Conservation (phyloP, 2,888 invertebrate genomes). For the Yponomeuta sedellus region DNA sequence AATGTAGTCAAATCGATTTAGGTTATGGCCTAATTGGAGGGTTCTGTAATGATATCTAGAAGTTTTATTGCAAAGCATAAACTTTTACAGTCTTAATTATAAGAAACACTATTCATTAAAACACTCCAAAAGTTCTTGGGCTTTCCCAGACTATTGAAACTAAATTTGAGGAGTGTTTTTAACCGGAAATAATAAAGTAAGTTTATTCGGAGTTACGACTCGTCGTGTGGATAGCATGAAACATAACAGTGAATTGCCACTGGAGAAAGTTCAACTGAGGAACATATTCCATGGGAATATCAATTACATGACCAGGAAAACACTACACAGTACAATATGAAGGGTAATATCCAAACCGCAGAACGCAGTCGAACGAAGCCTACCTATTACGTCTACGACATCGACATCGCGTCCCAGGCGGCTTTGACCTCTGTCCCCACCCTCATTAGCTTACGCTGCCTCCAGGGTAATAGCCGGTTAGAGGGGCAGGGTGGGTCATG, state of each 20-base stretch:
- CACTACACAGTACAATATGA: not conserved
- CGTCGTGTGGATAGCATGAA: no score
- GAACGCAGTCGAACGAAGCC: slow-evolving; percentile 1
- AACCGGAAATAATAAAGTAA: no score
- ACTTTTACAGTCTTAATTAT: not conserved
- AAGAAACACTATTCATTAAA: not conserved
- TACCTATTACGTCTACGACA: not conserved
- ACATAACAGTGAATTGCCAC: no score
- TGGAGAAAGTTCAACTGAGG: no score
- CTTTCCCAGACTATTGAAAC: not conserved
- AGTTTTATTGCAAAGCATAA: not conserved
- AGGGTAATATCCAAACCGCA: not conserved
- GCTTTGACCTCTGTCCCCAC: slow-evolving; percentile 6
- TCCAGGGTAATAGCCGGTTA: not conserved
- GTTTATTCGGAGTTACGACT: no score
- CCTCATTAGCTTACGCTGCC: not conserved
- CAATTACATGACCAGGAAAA: not conserved
- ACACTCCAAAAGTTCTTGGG: no score
- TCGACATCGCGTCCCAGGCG: not conserved
- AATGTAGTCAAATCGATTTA: not conserved
- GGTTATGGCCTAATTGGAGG: not conserved
- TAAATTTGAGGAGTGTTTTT: not conserved
- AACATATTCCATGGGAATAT: no score
- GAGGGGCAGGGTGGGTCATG: slow-evolving; percentile 8
- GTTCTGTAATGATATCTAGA: not conserved